A percentile compares a stretch with the other conserved stretches of the same genome.
Conservation (phyloP, 2,797 vertebrate species). For the Aphelocoma californica region DNA sequence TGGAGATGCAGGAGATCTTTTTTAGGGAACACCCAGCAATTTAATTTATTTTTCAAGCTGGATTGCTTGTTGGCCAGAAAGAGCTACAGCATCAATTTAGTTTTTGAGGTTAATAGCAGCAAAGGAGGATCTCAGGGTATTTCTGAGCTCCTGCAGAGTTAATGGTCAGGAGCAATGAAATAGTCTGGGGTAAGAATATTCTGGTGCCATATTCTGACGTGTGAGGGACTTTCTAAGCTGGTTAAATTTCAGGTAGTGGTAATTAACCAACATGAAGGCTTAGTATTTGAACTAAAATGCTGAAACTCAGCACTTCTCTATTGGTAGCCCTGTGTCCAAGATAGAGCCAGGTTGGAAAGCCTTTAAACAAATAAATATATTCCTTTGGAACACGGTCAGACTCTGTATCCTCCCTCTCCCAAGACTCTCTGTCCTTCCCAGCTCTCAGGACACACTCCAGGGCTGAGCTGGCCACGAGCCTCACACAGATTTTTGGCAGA, state of each 20-base stretch:
- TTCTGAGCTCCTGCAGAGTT: constrained; percentile 20
- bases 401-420: neutral
- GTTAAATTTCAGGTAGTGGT: neutral
- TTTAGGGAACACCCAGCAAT: neutral
- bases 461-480: neutral
- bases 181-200: neutral
- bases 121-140: neutral
- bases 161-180: constrained; percentile 13
- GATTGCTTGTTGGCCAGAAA: neutral
- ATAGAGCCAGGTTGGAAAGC: neutral
- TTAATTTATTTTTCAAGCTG: constrained; percentile 21
- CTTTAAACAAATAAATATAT: neutral
- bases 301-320: neutral
- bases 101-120: neutral
- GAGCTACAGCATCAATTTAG: neutral
- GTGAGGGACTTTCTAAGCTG: neutral
- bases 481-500: neutral
- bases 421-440: neutral
- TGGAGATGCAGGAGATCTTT: neutral
- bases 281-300: neutral
- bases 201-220: neutral
- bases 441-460: neutral
- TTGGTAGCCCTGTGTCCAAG: neutral
- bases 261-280: neutral
- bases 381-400: neutral